A percentile compares a stretch with the other conserved stretches of the same genome.
phyloP scores from a whole-genome alignment of 2,888 invertebrate genomes.

The Leucophenga montana region DNA sequence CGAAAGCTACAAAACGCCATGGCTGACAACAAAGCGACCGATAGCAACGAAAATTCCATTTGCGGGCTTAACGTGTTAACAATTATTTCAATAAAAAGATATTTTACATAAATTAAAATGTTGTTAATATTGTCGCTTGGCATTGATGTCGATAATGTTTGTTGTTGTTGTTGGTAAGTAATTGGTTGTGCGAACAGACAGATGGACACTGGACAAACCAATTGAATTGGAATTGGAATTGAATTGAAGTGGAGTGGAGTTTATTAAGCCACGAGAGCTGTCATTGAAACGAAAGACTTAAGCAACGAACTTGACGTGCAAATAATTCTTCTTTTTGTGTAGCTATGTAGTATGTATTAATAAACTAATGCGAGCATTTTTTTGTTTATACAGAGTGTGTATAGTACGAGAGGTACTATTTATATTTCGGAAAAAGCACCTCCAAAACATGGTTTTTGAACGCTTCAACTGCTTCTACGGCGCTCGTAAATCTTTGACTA shows the following conservation, averaged over 20 bases:
- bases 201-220: neutral
- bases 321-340: neutral
- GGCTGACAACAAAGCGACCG: slow-evolving; percentile 24
- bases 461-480: too few species aligned
- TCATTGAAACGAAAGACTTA: slow-evolving; percentile 20
- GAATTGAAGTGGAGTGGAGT: too few species aligned
- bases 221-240: too few species aligned
- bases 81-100: slow-evolving; percentile 36
- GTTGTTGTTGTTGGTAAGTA: neutral
- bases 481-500: too few species aligned
- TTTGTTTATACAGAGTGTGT: too few species aligned
- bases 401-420: too few species aligned
- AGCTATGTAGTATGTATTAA: neutral
- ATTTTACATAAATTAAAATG: slow-evolving; percentile 41
- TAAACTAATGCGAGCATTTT: neutral
- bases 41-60: slow-evolving; percentile 19
- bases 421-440: too few species aligned
- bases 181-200: neutral
- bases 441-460: too few species aligned
- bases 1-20: slow-evolving; percentile 26
- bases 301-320: slow-evolving; percentile 7
- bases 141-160: slow-evolving; percentile 31
- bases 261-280: neutral
- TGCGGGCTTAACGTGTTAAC: slow-evolving; percentile 42
- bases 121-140: slow-evolving; percentile 52